Base-by-base conservation (phyloP, 2,113 vertebrate species). In the Rhabdomys dilectus region DNA sequence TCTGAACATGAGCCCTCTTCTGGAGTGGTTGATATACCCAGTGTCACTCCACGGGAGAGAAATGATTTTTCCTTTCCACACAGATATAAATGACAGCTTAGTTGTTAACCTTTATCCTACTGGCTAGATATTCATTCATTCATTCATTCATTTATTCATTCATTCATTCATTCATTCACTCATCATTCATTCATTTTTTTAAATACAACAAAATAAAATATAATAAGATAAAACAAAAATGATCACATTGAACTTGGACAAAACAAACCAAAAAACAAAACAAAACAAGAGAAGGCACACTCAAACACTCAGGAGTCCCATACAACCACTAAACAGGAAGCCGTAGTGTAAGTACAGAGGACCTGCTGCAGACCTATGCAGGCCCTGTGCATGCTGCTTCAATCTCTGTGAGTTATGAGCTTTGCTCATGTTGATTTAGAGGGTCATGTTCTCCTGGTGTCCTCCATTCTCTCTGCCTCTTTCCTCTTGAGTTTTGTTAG, bases 401-500 rank as follows among this genome's bases (percentile, higher is more conserved):
- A 84, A 13, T 62, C 34, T 81, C 5, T 58, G 24, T 62, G 58
- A 84, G 7, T 62, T 84, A 5, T 42, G 24, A 62, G 56, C 56
- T 62, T 42, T 9, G 1, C 81, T 84, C 15, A 5, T 31, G 56
- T 62, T 42, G 13, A 62, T 62, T 42, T 62, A 62, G n/a, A 62
- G n/a, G 12, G n/a, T n/a, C 13, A 56, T 42, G n/a, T 62, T 29
- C n/a, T 84, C n/a, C 15, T 42, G 81, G 4, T 10, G 13, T 42
- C 56, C 3, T 58, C 78, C 53, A 58, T 56, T 5, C 36, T 11
- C 19, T 60, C 80, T 42, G 80, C 22, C 13, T 81, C 36, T 84
- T 60, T 60, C 80, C 22, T 39, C 98, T 60, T 97, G 96, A 96
- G 97, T 98, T 98, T 98, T 97, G 97, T 98, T 97, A 98, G 97